Evolutionary conservation across 2,888 invertebrate species (phyloP).

Genomic region (Nephrotoma appendiculata): DNA sequence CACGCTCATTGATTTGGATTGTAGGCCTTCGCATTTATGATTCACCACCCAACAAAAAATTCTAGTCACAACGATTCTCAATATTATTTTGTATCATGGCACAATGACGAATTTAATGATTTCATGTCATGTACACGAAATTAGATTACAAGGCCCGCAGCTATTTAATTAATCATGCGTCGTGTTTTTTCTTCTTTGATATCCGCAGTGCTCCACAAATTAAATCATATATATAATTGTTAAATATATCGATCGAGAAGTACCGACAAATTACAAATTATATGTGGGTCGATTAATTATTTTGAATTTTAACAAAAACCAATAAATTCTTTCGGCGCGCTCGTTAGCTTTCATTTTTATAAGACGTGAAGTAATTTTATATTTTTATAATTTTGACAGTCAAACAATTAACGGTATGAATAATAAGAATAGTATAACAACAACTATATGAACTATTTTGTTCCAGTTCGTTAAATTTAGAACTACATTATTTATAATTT

Average conservation of each 20-base stretch:
- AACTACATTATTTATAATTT: not conserved
- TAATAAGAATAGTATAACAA: not conserved
- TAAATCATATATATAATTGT: not conserved
- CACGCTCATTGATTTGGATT: too few relatives aligned
- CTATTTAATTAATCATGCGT: not conserved
- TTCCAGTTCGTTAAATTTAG: not conserved
- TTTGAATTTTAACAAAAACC: not conserved
- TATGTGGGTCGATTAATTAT: not conserved
- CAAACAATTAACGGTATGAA: not conserved
- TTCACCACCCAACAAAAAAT: too few relatives aligned
- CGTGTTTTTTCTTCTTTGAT: not conserved
- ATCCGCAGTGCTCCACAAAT: not conserved
- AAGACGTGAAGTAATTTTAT: not conserved
- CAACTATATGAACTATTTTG: not conserved
- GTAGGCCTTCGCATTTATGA: too few relatives aligned
- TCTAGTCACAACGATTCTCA: too few relatives aligned
- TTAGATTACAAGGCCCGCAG: not conserved
- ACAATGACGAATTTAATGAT: too few relatives aligned
- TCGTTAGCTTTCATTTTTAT: not conserved
- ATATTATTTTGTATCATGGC: too few relatives aligned
- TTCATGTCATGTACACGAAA: too few relatives aligned
- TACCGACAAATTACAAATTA: not conserved
- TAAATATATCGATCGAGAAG: not conserved
- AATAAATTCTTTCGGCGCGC: not conserved
- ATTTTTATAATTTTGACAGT: not conserved